Percentiles rank a stretch among this genome's conserved stretches.
Evolutionary conservation across 35 echinoderm and acorn worm genomes (phyloP).

Genomic region (Acanthaster planci): DNA sequence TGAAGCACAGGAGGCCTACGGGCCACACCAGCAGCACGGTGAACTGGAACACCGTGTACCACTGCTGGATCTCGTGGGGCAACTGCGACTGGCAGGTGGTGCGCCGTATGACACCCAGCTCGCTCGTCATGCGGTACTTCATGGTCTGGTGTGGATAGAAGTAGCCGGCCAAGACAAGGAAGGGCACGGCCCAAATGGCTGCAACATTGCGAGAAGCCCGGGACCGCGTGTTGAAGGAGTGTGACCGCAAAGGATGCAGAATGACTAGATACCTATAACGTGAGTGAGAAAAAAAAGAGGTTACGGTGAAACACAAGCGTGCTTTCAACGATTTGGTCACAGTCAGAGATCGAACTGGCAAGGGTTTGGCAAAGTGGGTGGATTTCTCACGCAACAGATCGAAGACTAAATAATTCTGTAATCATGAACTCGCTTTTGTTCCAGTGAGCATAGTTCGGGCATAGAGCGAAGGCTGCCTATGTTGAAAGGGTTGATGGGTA

Average conservation of each 20-base stretch:
- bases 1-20: constrained; percentile 62
- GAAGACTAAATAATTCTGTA: no score
- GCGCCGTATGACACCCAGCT: constrained; percentile 68
- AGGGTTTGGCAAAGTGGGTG: no score
- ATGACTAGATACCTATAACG: constrained; percentile 85
- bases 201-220: constrained; percentile 69
- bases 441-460: no score
- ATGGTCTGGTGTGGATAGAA: constrained; percentile 61
- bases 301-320: no score
- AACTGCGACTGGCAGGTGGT: constrained; percentile 54
- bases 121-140: constrained; percentile 56
- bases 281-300: neutral
- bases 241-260: constrained; percentile 76
- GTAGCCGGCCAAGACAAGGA: constrained; percentile 72
- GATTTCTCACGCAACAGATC: no score
- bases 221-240: constrained; percentile 81
- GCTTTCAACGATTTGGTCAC: no score
- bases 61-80: neutral
- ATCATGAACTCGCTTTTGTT: no score
- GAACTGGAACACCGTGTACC: constrained; percentile 49
- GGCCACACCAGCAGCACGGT: constrained; percentile 72
- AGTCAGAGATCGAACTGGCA: no score
- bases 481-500: no score
- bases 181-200: constrained; percentile 68
- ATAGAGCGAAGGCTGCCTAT: no score